Evolutionary conservation across 2,797 vertebrate genomes (phyloP).

Genomic region (Danio jaintianensis): DNA sequence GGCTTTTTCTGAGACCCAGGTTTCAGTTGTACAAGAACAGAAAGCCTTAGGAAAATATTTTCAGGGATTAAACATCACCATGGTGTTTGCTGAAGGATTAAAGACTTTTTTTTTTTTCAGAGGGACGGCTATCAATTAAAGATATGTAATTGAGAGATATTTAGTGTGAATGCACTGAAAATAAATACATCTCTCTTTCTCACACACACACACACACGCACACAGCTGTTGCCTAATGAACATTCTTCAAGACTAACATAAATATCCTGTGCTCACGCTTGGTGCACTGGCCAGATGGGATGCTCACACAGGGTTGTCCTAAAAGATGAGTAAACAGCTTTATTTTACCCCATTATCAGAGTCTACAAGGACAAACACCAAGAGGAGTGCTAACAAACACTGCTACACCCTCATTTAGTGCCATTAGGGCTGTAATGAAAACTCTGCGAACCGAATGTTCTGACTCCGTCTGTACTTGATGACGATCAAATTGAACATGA

Average conservation of each 20-base stretch:
- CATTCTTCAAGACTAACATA: conserved; percentile 70
- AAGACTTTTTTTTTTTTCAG: conserved; percentile 25
- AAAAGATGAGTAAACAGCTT: conserved; percentile 57
- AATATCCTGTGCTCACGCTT: conserved; percentile 70
- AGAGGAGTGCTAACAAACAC: conserved; percentile 35
- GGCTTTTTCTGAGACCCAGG: not conserved
- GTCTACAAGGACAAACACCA: conserved; percentile 48
- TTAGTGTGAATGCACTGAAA: conserved; percentile 31
- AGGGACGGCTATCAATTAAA: conserved; percentile 35
- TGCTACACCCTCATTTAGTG: conserved; percentile 39
- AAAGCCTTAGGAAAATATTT: conserved; percentile 57
- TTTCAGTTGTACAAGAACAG: conserved; percentile 29
- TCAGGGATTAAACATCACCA: conserved; percentile 48
- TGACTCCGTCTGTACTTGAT: conserved; percentile 13
- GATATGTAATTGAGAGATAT: not conserved
- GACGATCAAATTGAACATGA: conserved; percentile 19
- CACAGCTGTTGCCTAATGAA: conserved; percentile 73
- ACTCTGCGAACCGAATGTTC: not conserved
- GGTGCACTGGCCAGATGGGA: conserved; percentile 52
- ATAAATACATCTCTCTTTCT: not conserved
- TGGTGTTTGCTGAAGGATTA: conserved; percentile 64
- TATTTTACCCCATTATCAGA: conserved; percentile 48
- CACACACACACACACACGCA: conserved; percentile 44
- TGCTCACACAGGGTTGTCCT: conserved; percentile 48
- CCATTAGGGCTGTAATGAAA: conserved; percentile 1